Percentiles rank a stretch among this genome's conserved stretches.
Conservation (phyloP, 2,113 vertebrate species). For the Podarcis raffonei region DNA sequence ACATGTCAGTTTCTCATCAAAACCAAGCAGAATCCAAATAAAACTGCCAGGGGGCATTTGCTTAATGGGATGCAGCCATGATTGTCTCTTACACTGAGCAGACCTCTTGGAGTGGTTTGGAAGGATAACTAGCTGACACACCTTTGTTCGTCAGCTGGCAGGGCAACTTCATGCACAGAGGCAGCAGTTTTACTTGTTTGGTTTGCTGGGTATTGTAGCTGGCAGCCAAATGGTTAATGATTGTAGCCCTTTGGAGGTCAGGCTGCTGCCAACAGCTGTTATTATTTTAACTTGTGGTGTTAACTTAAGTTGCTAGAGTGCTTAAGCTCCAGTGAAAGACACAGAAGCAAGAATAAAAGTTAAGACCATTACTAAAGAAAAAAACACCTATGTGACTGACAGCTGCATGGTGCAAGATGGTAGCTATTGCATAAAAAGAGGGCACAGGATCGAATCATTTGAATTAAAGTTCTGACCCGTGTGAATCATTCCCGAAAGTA, state of each 20-base stretch:
- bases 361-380: background rate
- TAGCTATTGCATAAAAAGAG: background rate
- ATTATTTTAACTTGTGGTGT: conserved; percentile 17
- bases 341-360: conserved; percentile 1
- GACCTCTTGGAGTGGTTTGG: background rate
- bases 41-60: conserved; percentile 15
- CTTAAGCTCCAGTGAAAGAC: conserved; percentile 9
- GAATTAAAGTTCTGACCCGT: background rate
- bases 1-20: background rate
- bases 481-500: background rate
- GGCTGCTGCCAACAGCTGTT: conserved; percentile 1
- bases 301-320: conserved; percentile 1
- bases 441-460: background rate
- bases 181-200: conserved; percentile 11
- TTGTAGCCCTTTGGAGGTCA: background rate
- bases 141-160: conserved; percentile 25
- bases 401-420: background rate
- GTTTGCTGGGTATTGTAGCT: background rate
- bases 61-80: background rate
- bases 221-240: conserved; percentile 4
- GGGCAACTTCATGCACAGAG: background rate
- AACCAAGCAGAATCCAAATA: conserved; percentile 11
- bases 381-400: background rate
- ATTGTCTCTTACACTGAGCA: background rate
- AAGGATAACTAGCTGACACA: conserved; percentile 18